Conservation (phyloP, 2,797 vertebrate genomes). For the Ctenosaura bakeri region DNA sequence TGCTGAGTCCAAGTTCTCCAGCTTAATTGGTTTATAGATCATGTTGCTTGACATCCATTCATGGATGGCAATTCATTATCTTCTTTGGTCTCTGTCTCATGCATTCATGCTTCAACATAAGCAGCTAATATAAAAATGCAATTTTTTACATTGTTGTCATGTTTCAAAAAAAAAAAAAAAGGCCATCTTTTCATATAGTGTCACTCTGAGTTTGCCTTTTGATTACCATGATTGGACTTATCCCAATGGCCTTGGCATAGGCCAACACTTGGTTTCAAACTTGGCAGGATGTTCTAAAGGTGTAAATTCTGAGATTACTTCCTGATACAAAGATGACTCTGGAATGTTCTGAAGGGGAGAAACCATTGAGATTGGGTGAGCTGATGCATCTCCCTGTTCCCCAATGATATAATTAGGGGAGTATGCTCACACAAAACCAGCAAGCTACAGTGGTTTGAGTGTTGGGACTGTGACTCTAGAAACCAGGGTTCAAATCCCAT, state of each 20-base stretch:
- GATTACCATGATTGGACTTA: neutral
- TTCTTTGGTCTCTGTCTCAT: neutral
- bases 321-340: neutral
- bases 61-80: neutral
- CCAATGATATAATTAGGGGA: neutral
- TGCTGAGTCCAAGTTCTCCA: neutral
- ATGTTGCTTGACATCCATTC: neutral
- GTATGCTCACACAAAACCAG: neutral
- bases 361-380: neutral
- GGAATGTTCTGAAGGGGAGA: neutral
- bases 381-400: too few species aligned
- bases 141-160: neutral
- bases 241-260: neutral
- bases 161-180: too few species aligned
- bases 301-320: neutral
- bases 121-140: neutral
- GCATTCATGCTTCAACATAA: neutral
- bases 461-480: too few species aligned
- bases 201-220: neutral
- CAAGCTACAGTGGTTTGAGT: neutral
- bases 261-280: neutral
- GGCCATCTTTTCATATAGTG: neutral
- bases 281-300: neutral
- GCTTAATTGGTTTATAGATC: neutral
- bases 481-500: too few species aligned